Percentiles rank a stretch among this genome's conserved stretches.
phyloP scores from a whole-genome alignment of 2,113 vertebrate species.

The Thalassoma bifasciatum region DNA sequence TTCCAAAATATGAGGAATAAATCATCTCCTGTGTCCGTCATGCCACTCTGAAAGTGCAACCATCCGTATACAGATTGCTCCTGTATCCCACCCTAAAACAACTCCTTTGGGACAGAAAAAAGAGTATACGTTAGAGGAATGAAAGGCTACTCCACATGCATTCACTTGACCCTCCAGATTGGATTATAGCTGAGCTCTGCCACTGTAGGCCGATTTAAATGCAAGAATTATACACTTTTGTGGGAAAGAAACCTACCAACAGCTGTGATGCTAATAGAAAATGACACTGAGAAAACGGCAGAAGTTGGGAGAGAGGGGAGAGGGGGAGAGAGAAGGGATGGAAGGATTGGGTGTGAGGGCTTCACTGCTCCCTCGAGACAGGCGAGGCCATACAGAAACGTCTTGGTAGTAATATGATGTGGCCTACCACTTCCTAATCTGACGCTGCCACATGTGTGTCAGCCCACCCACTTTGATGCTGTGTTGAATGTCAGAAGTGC shows the following conservation, averaged over 20 bases:
- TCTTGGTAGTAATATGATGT: constrained; percentile 87
- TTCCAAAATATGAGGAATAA: background rate
- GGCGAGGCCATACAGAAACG: constrained; percentile 83
- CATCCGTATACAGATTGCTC: constrained; percentile 2
- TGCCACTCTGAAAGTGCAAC: background rate
- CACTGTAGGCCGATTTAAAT: constrained; percentile 22
- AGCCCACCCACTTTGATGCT: constrained; percentile 86
- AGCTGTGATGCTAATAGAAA: constrained; percentile 60
- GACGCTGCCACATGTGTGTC: constrained; percentile 82
- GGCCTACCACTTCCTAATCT: constrained; percentile 92
- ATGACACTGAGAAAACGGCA: constrained; percentile 40
- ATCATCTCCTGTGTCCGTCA: background rate
- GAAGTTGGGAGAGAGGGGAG: constrained; percentile 28
- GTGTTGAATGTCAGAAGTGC: constrained; percentile 15
- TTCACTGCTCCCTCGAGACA: constrained; percentile 75
- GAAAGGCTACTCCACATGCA: constrained; percentile 1
- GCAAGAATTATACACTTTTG: constrained; percentile 37
- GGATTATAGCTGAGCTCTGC: constrained; percentile 23
- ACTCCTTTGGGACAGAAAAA: constrained; percentile 18
- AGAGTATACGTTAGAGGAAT: constrained; percentile 4
- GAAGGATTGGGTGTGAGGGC: constrained; percentile 61
- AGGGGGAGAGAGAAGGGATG: constrained; percentile 1
- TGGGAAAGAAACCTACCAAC: constrained; percentile 46
- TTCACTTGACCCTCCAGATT: constrained; percentile 28
- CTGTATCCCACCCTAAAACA: background rate